Evolutionary conservation across 1,140 invertebrate genomes (phyloP).

Genomic region (Hylyphantes graminicola): DNA sequence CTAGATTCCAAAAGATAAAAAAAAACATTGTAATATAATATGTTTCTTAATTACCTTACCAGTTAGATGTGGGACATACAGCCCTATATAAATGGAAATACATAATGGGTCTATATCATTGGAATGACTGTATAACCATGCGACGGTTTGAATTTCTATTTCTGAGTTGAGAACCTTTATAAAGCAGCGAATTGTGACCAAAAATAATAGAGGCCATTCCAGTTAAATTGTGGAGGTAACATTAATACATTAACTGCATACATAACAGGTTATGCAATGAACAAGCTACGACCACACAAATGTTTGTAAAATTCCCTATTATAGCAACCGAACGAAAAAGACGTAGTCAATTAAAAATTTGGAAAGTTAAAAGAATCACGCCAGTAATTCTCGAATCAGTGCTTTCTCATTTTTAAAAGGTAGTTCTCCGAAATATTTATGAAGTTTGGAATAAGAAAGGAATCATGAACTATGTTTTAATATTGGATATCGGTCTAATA

Average conservation of each 20-base stretch:
- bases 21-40: too few relatives aligned
- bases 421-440: neutral
- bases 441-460: too few relatives aligned
- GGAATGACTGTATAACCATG: neutral
- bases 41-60: too few relatives aligned
- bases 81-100: too few relatives aligned
- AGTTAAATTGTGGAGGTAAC: slow-evolving; percentile 54
- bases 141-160: slow-evolving; percentile 32
- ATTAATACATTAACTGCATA: slow-evolving; percentile 53
- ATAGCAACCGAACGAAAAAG: neutral
- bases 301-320: slow-evolving; percentile 34
- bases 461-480: too few relatives aligned
- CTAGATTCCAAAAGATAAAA: too few relatives aligned
- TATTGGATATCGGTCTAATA: too few relatives aligned
- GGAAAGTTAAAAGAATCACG: neutral
- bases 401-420: neutral
- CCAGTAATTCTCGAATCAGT: neutral
- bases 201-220: slow-evolving; percentile 61
- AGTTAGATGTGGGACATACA: too few relatives aligned
- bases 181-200: slow-evolving; percentile 61
- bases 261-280: slow-evolving; percentile 47
- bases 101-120: neutral
- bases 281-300: slow-evolving; percentile 53
- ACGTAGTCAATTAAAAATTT: too few relatives aligned
- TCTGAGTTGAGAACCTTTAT: slow-evolving; percentile 31